A percentile compares a stretch with the other conserved stretches of the same genome.
phyloP scores from a whole-genome alignment of 2,888 invertebrate species.

The Caradrina clavipalpis region DNA sequence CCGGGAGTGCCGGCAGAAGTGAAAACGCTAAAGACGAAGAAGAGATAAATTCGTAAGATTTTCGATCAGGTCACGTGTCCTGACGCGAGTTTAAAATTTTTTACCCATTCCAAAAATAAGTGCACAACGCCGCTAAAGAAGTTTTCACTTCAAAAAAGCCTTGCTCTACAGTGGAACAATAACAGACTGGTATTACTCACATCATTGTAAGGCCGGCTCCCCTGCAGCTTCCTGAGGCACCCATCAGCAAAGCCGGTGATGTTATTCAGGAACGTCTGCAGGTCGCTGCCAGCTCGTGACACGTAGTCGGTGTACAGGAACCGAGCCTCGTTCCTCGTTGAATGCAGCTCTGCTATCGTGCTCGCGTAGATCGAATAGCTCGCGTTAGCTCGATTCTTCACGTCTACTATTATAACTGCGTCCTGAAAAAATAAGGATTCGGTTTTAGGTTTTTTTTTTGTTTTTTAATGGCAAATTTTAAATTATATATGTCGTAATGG shows the following conservation, averaged over 20 bases:
- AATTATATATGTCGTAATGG: too few species aligned
- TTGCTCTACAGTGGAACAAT: too few species aligned
- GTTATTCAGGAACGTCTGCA: conserved; percentile 77
- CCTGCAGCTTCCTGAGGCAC: conserved; percentile 58
- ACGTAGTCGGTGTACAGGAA: conserved; percentile 84
- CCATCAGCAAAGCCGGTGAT: conserved; percentile 73
- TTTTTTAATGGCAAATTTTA: too few species aligned
- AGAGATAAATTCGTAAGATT: too few species aligned
- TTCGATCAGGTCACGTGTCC: too few species aligned
- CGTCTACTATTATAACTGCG: conserved; percentile 67
- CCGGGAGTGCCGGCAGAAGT: too few species aligned
- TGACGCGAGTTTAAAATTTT: too few species aligned
- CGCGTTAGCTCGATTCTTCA: conserved; percentile 52
- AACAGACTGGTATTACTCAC: conserved; percentile 69
- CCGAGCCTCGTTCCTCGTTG: conserved; percentile 75
- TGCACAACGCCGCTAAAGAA: too few species aligned
- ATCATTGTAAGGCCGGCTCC: conserved; percentile 60
- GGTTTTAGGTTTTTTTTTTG: too few species aligned
- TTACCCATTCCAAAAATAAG: too few species aligned
- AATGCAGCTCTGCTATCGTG: conserved; percentile 66
- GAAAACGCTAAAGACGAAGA: too few species aligned
- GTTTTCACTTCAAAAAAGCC: too few species aligned
- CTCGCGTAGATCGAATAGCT: conserved; percentile 17
- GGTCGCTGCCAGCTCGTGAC: conserved; percentile 73
- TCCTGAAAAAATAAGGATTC: conserved; percentile 60